Evolutionary conservation across 2,113 vertebrate species (phyloP).

Genomic region (Penelope pileata): DNA sequence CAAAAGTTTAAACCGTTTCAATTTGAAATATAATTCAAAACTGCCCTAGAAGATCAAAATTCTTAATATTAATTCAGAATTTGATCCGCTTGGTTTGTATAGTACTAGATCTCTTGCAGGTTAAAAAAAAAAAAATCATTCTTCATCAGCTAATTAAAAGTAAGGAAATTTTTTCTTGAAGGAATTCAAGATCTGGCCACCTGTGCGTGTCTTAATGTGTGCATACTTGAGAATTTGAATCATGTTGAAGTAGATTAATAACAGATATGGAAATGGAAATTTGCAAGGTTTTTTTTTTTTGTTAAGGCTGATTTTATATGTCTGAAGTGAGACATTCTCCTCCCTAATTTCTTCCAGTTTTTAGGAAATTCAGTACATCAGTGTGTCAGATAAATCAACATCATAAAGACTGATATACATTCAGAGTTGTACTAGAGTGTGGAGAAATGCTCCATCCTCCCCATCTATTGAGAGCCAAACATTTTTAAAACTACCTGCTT

Average conservation of each 20-base stretch:
- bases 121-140: background rate
- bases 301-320: conserved; percentile 20
- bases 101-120: background rate
- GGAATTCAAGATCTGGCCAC: background rate
- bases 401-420: conserved; percentile 40
- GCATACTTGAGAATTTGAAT: conserved; percentile 31
- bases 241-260: conserved; percentile 21
- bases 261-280: conserved; percentile 50
- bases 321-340: conserved; percentile 19
- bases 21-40: conserved; percentile 44
- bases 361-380: conserved; percentile 55
- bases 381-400: conserved; percentile 34
- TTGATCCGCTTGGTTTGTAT: background rate
- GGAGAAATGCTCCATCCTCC: conserved; percentile 18
- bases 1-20: conserved; percentile 21
- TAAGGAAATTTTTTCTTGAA: background rate
- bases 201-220: conserved; percentile 4
- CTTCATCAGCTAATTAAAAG: background rate
- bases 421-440: conserved; percentile 3
- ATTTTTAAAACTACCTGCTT: background rate
- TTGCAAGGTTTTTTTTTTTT: background rate
- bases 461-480: background rate
- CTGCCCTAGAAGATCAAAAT: conserved; percentile 48
- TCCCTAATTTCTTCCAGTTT: conserved; percentile 38
- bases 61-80: conserved; percentile 16